Evolutionary conservation across 2,113 vertebrate genomes (phyloP).

Genomic region (Trematocara macrostoma): DNA sequence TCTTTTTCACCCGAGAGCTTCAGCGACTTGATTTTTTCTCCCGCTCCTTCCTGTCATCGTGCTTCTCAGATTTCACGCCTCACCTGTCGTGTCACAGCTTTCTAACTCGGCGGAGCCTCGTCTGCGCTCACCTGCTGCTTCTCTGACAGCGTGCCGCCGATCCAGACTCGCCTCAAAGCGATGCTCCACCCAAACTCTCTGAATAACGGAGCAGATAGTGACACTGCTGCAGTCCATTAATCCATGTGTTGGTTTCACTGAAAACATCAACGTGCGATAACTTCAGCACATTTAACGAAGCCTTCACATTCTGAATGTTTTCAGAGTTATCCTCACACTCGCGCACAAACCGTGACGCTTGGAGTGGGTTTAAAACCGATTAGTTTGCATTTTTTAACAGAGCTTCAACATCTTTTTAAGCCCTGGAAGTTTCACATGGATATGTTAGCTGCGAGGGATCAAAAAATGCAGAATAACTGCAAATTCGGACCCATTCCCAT

Average conservation of each 20-base stretch:
- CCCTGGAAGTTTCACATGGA: not conserved
- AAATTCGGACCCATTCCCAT: not conserved
- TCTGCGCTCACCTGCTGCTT: not conserved
- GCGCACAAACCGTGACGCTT: not conserved
- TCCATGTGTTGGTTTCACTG: not conserved
- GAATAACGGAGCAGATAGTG: not conserved
- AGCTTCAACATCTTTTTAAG: not conserved
- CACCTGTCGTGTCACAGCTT: not conserved
- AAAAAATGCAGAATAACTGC: not conserved
- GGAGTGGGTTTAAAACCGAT: rapidly evolving
- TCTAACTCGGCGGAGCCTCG: not conserved
- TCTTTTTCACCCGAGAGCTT: not conserved
- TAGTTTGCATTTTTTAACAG: not conserved
- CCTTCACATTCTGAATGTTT: not conserved
- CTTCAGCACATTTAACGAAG: not conserved
- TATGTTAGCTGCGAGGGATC: not conserved
- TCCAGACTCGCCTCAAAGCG: not conserved
- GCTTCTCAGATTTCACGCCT: not conserved
- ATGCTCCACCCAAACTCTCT: not conserved
- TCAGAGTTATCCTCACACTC: not conserved
- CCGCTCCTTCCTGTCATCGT: not conserved
- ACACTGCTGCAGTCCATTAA: not conserved
- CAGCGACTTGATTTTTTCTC: rapidly evolving
- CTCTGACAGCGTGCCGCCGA: not conserved
- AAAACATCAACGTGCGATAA: rapidly evolving